These are phyloP conservation scores for Anolis sagrei DNA, from an alignment of 2,113 vertebrate species.

Conservation along the genomic window DNA sequence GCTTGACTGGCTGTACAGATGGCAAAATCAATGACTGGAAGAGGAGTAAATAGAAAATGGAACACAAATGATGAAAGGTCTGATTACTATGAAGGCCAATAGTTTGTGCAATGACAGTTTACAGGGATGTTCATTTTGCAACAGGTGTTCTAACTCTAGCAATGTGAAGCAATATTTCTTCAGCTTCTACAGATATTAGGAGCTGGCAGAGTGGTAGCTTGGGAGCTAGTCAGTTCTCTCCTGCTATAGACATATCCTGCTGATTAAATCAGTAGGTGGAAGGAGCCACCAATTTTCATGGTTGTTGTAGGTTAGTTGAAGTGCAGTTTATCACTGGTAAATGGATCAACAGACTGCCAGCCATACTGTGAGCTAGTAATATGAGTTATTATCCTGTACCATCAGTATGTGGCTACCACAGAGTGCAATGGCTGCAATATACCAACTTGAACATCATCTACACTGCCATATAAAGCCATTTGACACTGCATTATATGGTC, in stretches of 20 bases:
- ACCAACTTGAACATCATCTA: no score
- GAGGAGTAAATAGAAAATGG: neutral
- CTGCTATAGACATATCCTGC: neutral
- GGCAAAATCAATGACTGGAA: constrained; percentile 14
- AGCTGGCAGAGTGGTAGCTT: neutral
- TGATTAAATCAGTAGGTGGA: neutral
- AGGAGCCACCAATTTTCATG: neutral
- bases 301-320: neutral
- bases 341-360: no score
- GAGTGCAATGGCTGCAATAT: no score
- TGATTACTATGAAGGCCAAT: constrained; percentile 20
- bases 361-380: no score
- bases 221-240: neutral
- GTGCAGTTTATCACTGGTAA: no score
- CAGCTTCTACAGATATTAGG: neutral
- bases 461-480: no score
- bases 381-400: no score
- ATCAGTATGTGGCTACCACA: no score
- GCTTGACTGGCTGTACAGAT: neutral
- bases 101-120: neutral
- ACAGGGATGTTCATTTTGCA: neutral
- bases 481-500: no score
- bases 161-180: neutral
- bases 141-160: neutral
- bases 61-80: neutral